Evolutionary conservation across 2,888 invertebrate species (phyloP).

Genomic region (Venusia cambrica): DNA sequence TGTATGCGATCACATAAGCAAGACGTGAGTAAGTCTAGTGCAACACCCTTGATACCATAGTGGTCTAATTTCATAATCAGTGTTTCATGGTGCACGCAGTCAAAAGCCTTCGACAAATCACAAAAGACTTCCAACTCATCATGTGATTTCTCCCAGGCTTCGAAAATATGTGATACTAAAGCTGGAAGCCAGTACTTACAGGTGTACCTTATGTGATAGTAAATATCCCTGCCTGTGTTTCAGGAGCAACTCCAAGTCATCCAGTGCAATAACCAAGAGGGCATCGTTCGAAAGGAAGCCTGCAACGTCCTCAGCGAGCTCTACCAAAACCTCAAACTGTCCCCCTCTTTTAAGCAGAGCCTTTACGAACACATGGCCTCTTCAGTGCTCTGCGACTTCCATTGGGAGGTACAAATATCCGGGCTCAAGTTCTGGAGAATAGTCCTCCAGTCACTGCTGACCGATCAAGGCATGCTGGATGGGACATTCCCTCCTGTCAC

Average conservation of each 20-base stretch:
- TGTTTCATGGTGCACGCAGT: too few species aligned
- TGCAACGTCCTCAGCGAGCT: slow-evolving; percentile 84
- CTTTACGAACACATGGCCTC: slow-evolving; percentile 84
- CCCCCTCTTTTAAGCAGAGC: slow-evolving; percentile 70
- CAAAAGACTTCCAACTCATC: too few species aligned
- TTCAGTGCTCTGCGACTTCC: slow-evolving; percentile 85
- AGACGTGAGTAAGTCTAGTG: too few species aligned
- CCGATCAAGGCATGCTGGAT: slow-evolving; percentile 91
- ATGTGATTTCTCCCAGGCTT: too few species aligned
- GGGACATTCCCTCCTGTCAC: slow-evolving; percentile 89
- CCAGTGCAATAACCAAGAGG: slow-evolving; percentile 86
- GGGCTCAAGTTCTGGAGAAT: slow-evolving; percentile 87
- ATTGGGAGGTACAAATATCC: slow-evolving; percentile 90
- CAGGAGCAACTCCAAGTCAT: slow-evolving; percentile 80
- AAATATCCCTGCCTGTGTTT: too few species aligned
- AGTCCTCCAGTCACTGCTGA: slow-evolving; percentile 83
- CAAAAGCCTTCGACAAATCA: too few species aligned
- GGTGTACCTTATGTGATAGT: too few species aligned
- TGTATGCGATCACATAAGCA: too few species aligned
- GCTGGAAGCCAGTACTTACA: too few species aligned
- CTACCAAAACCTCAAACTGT: slow-evolving; percentile 83
- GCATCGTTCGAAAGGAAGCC: slow-evolving; percentile 88
- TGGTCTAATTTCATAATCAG: too few species aligned
- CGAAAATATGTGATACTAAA: too few species aligned
- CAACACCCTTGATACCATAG: too few species aligned